Evolutionary conservation across 1,140 invertebrate species (phyloP), one percentile per base, ranked within the genome.

Genomic region (Aphaenogaster floridana): DNA sequence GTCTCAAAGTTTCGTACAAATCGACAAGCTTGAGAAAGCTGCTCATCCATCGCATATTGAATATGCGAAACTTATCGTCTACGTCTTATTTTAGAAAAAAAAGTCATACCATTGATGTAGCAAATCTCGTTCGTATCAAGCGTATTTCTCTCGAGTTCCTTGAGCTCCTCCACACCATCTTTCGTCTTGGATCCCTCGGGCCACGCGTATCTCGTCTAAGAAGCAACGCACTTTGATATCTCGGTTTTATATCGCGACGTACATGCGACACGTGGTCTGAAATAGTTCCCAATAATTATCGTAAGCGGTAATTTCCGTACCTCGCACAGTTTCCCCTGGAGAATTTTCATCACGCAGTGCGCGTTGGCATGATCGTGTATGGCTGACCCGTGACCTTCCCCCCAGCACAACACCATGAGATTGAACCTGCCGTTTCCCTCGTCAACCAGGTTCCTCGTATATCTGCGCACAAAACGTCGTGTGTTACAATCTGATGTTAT

Each of bases 361-460:
- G 99, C 97, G 92, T 99, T 97, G 0, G 99, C 97, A 94, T 99
- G 99, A 94, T 99, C 99, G 93, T 99, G 99, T 88, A 99, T 99
- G 17, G 98, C 97, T 0, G 98, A 99, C 0, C 97, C 98, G 87
- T 99, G 98, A 42, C 98, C 98, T 94, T 99, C 98, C 48, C 98
- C 98, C 99, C 99, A 99, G 95, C 99, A 99, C 0, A 99, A 94
- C 34, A 99, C 96, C 97, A 99, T 99, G 87, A 99, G 96, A 95
- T 99, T 99, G 95, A 99, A 99, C 94, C 98, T 99, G 1, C 98
- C 99, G 95, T 99, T 99, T 11, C 99, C 99, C 88, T 97, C 97
- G 93, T 99, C 98, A 3, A 99, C 98, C 78, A 99, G 95, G 95
- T 99, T 99, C 36, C 99, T 95, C 0, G 99, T 99, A 93, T 99